Evolutionary conservation across 1,140 invertebrate species (phyloP).

Genomic region (Meloidogyne exigua): DNA sequence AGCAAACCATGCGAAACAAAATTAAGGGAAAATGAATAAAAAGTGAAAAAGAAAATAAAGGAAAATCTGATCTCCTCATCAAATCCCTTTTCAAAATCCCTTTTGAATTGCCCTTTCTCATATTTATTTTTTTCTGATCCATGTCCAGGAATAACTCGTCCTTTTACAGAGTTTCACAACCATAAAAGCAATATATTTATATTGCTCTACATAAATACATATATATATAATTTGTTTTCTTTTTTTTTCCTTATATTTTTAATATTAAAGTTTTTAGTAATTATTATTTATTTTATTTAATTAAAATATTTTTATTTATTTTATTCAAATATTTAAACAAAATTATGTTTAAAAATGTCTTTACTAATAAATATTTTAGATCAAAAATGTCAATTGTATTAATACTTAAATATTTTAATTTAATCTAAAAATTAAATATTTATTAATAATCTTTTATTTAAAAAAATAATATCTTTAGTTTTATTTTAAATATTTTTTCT

Average conservation of each 20-base stretch:
- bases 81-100: background rate
- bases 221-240: background rate
- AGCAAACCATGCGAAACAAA: background rate
- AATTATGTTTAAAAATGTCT: no score
- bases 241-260: background rate
- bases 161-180: background rate
- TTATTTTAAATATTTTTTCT: no score
- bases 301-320: no score
- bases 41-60: background rate
- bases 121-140: background rate
- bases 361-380: no score
- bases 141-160: background rate
- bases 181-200: background rate
- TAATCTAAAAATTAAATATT: no score
- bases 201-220: background rate
- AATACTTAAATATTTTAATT: no score
- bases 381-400: no score
- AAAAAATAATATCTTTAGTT: no score
- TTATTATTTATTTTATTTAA: no score
- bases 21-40: background rate
- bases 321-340: no score
- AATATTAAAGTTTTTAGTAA: background rate
- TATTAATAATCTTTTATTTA: no score
- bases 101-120: background rate
- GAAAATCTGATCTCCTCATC: background rate